Conservation (phyloP, 2,888 invertebrate species). For the Physocephala rufipes region DNA sequence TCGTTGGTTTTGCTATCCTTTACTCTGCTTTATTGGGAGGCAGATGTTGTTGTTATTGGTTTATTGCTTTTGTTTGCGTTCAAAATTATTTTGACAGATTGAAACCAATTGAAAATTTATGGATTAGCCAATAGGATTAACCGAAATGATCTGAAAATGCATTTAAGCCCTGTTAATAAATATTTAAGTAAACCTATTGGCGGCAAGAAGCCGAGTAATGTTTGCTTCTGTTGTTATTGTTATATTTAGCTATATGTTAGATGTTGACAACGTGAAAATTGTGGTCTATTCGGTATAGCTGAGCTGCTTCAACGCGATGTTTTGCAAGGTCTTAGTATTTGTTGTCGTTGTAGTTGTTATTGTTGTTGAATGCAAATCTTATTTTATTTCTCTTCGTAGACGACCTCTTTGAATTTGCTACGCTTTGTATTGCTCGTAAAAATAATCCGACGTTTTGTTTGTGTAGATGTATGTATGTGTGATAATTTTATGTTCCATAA, state of each 20-base stretch:
- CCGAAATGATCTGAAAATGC: constrained; percentile 30
- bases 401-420: background rate
- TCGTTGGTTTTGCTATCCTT: background rate
- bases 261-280: background rate
- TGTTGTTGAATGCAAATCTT: background rate
- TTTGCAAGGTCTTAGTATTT: background rate
- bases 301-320: constrained; percentile 21
- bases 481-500: no score
- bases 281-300: constrained; percentile 12
- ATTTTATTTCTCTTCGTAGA: no score
- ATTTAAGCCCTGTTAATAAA: constrained; percentile 28
- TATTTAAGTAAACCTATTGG: constrained; percentile 29
- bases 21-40: constrained; percentile 18
- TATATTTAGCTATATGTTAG: background rate
- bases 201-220: background rate
- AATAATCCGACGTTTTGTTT: background rate
- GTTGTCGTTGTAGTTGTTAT: constrained; percentile 23
- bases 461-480: background rate
- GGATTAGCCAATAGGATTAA: constrained; percentile 50
- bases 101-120: constrained; percentile 59
- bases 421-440: background rate
- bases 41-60: constrained; percentile 32
- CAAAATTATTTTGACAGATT: constrained; percentile 56
- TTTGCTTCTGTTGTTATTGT: background rate
- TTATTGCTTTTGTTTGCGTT: constrained; percentile 21